Evolutionary conservation across 2,888 invertebrate genomes (phyloP), one percentile per base, ranked within the genome.

Genomic region (Tholera decimalis): DNA sequence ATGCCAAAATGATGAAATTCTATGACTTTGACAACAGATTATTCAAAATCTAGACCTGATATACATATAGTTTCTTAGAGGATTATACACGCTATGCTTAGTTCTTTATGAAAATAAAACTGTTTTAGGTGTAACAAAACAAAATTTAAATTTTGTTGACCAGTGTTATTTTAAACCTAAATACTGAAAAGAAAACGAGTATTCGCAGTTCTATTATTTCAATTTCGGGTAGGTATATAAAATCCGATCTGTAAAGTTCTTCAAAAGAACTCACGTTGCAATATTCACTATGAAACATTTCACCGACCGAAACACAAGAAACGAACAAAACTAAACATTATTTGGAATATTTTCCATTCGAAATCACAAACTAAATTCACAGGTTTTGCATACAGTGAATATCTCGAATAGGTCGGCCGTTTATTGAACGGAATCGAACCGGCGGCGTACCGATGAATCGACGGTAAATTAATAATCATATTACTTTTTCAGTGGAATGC

Each of bases 401-500:
- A 88, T 88, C 89, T 86, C 83, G 77, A 71, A 84, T 80, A 77
- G 74, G 65, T 50, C 54, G 74, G 49, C 55, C 81, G 82, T 87
- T 88, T 86, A 88, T 88, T 87, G 89, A 87, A 88, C 87, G 85
- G 88, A 86, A 91, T 89, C 86, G 89, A 88, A 89, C 85, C 80
- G 80, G 75, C 80, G 80, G 75, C 75, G 76, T 77, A 80, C 74
- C 86, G 88, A 85, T 93, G 94, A 94, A 95, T 92, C 88, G 93
- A 79, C 88, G 86, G 90, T 89, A 94, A 94, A 95, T 95, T 94
- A 94, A 94, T 94, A 95, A 95, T 93, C 90, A 91, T 90, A 94
- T 95, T 95, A 95, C 92, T 95, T 94, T 94, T 95, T 93, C 93
- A 92, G 86, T 83, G 88, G 91, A 89, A 94, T 93, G 93, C 93